Base-by-base conservation (phyloP, 2,888 invertebrate genomes). In the Dicyrtoma fusca region DNA sequence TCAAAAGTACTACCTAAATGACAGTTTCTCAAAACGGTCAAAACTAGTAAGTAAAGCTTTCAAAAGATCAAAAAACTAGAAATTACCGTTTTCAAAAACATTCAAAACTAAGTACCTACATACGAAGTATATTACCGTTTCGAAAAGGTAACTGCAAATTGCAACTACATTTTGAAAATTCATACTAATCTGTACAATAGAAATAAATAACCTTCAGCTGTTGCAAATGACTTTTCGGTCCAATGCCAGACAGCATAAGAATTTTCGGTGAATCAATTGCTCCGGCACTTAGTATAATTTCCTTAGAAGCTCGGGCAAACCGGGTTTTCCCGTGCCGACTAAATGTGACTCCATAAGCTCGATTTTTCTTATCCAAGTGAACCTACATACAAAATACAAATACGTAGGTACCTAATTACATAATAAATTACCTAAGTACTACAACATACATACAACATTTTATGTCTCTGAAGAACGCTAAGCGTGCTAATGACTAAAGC, bases 211-310 rank as follows among this genome's bases (percentile, higher is more conserved):
- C 72, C 25, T 51, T 51, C 0, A 73, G 11, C 3, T 55, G 11
- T 42, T 62, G 19, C 10, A 78, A 49, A 69, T 78, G 75, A 0
- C 73, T 23, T 51, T 72, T 70, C 0, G 75, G 75, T 1, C 78
- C 76, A 1, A 77, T 71, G 49, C 77, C 77, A 17, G 71, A 72
- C 1, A 77, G 47, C 71, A 75, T 70, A 0, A 77, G 26, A 1
- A 76, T 21, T 63, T 99, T 97, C 0, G 98, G 95, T 0, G 96
- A 92, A 82, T 96, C 97, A 0, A 99, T 88, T 0, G 97, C 88
- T 0, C 98, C 98, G 0, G 91, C 95, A 1, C 94, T 92, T 1
- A 98, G 82, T 61, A 98, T 91, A 0, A 98, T 91, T 83, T 95
- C 95, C 82, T 92, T 94, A 45, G 87, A 87, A 0, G 94, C 93